A percentile compares a stretch with the other conserved stretches of the same genome.
Conservation (phyloP, 2,113 vertebrate genomes). For the Neotragus moschatus region DNA sequence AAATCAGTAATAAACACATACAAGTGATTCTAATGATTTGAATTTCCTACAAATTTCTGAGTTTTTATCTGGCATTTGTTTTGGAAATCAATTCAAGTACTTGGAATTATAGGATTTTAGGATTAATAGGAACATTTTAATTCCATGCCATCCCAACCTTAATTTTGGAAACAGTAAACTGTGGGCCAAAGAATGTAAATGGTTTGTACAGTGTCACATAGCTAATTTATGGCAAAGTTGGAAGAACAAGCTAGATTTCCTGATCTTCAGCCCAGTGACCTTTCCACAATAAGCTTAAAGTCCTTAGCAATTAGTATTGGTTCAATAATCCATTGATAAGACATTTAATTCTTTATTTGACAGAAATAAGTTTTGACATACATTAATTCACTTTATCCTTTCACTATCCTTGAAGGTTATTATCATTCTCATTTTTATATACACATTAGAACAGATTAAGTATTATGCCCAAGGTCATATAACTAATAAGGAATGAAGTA, state of each 20-base stretch:
- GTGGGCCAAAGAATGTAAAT: neutral
- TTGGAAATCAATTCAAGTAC: neutral
- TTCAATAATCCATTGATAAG: slow-evolving; percentile 2
- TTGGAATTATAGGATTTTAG: neutral
- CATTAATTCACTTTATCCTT: neutral
- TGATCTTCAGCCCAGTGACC: neutral
- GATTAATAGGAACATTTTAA: neutral
- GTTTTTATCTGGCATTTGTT: too few species aligned
- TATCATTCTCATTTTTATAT: neutral
- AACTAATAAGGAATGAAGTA: neutral
- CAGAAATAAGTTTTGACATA: slow-evolving; percentile 31
- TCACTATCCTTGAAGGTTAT: neutral
- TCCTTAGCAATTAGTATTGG: neutral
- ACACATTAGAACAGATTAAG: neutral
- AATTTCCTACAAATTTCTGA: too few species aligned
- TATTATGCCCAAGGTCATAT: neutral
- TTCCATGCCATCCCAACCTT: neutral
- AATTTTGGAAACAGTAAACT: neutral
- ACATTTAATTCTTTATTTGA: slow-evolving; percentile 7
- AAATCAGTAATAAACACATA: too few species aligned
- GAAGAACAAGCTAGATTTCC: neutral
- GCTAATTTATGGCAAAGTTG: neutral
- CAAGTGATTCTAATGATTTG: too few species aligned
- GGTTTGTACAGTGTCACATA: neutral
- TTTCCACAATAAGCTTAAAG: slow-evolving; percentile 16